Evolutionary conservation across 2,888 invertebrate species (phyloP), one percentile per base, ranked within the genome.

Genomic region (Campoplex capitator): DNA sequence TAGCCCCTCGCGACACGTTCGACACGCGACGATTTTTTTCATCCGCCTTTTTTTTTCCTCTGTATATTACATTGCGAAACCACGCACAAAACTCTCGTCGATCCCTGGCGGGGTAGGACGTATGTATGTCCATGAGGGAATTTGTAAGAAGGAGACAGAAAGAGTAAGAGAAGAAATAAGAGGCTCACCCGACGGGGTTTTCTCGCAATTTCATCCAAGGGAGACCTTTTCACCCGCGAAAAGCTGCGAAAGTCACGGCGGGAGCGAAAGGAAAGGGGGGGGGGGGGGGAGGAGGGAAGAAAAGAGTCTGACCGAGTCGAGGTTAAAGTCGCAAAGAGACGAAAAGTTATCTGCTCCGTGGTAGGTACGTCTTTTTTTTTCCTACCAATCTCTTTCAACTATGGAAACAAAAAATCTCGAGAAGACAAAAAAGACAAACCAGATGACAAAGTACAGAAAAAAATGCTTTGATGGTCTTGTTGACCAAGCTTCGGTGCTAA

Each of bases 1-100:
- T 11, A 35, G 28, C 68, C 84, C 62, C 70, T 84, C 79, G 78
- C 67, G 45, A 86, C 78, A 75, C 85, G 68, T 77, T 75, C 70
- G 51, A 75, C 80, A 80, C 86, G 80, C 86, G 28, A 77, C 45
- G 56, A 80, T 70, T 77, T 48, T 76, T 32, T 56, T 16, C 70
- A 3, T 42, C 6, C 4, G 38, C 38, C 28, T 45, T 35, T 42
- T 62, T 23, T 56, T 0, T 65, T 16, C 42, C 45, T 67, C 23
- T 23, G 51, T 70, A 77, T 73, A 56, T 58, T 28, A 45, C 48
- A 74, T 81, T 73, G 73, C 73, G 51, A 81, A 81, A 54, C 78
- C 32, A 83, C 83, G 77, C 73, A 83, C 75, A 58, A 81, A 62
- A 45, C 73, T 65, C 56, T 38, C 42, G 71, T 70, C 84, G 76